These are phyloP conservation scores for Artibeus lituratus DNA, from an alignment of 2,797 vertebrate genomes.

Conservation along the genomic window DNA sequence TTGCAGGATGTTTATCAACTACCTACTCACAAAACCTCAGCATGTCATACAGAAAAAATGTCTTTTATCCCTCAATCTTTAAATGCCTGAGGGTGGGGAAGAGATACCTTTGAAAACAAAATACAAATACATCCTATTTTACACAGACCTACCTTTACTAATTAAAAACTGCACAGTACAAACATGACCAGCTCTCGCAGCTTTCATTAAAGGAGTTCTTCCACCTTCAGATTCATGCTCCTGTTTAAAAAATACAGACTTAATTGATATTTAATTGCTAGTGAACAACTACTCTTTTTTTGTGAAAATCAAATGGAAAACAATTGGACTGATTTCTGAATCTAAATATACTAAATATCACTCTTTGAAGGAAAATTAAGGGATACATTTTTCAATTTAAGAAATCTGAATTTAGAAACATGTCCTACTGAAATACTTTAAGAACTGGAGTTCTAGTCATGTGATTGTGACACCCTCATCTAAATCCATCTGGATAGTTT, in stretches of 20 bases:
- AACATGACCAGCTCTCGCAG: conserved; percentile 88
- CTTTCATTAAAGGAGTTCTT: conserved; percentile 89
- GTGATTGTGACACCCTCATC: neutral
- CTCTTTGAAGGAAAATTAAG: conserved; percentile 16
- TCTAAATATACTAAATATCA: conserved; percentile 9
- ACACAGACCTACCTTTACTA: conserved; percentile 84
- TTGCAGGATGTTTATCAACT: neutral
- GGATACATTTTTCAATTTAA: conserved; percentile 12
- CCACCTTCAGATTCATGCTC: conserved; percentile 89
- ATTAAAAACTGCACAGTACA: conserved; percentile 90
- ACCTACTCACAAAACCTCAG: neutral
- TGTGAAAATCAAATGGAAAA: conserved; percentile 22
- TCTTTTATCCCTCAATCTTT: neutral
- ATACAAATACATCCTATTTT: neutral
- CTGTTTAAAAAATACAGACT: conserved; percentile 69
- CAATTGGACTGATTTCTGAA: neutral
- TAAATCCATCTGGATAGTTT: neutral
- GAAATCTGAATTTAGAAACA: neutral
- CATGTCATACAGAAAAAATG: neutral
- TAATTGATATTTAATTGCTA: conserved; percentile 23
- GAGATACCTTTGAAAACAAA: neutral
- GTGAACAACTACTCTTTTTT: neutral
- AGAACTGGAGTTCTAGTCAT: neutral
- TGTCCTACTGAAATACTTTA: neutral
- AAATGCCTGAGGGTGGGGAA: neutral